phyloP scores from a whole-genome alignment of 2,888 invertebrate genomes.

The Tiliacea citrago region DNA sequence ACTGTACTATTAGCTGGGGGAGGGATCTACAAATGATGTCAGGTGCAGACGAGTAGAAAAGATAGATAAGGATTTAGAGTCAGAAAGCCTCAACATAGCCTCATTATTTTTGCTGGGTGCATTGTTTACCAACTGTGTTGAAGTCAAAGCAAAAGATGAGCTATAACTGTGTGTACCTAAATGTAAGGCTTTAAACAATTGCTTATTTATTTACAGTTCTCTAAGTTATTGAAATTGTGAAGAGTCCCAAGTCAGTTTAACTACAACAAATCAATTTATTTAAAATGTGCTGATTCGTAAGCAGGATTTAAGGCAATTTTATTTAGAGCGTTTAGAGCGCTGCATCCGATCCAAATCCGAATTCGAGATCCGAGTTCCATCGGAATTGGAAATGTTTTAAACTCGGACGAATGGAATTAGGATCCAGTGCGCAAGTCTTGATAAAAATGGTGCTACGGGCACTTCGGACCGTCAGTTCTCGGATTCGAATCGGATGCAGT shows the following conservation, averaged over 20 bases:
- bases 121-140: neutral
- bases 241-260: neutral
- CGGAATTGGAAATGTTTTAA: no score
- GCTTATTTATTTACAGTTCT: neutral
- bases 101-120: conserved; percentile 22
- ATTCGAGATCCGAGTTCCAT: no score
- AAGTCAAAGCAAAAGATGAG: neutral
- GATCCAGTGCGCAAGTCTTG: no score
- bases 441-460: no score
- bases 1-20: neutral
- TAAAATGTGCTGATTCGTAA: neutral
- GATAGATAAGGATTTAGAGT: neutral
- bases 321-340: no score
- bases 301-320: neutral
- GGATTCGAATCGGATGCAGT: no score
- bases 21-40: conserved; percentile 18
- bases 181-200: neutral
- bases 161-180: neutral
- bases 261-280: neutral
- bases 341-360: no score
- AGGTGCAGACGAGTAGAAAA: neutral
- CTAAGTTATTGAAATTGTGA: neutral
- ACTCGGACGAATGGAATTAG: no score
- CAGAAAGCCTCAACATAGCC: neutral
- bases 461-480: no score